Percentiles rank a stretch among this genome's conserved stretches.
Conservation (phyloP, 2,888 invertebrate species). For the Pantelozetes paolii region DNA sequence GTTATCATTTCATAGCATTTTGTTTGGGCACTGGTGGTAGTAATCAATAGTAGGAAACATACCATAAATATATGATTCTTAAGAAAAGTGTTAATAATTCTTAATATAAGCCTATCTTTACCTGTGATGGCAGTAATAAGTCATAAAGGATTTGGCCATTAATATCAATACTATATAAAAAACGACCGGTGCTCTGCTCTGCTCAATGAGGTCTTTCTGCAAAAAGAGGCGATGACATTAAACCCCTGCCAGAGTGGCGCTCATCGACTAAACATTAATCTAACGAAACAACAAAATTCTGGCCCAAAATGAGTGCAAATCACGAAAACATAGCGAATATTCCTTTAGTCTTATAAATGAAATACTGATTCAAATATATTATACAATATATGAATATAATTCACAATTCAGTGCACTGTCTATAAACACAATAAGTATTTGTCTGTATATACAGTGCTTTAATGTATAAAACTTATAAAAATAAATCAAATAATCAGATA, state of each 20-base stretch:
- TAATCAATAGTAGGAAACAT: too few relatives aligned
- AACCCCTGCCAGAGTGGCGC: neutral
- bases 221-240: neutral
- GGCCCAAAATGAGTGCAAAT: neutral
- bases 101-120: neutral
- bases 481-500: too few relatives aligned
- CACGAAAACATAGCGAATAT: neutral
- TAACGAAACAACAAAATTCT: neutral
- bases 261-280: constrained; percentile 2
- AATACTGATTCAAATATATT: neutral
- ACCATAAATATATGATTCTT: neutral
- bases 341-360: neutral
- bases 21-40: too few relatives aligned
- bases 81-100: neutral
- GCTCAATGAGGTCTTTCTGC: neutral
- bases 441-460: too few relatives aligned
- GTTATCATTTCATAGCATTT: too few relatives aligned
- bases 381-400: neutral
- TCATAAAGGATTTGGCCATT: constrained; percentile 5
- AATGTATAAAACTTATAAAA: too few relatives aligned
- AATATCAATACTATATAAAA: neutral
- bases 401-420: too few relatives aligned
- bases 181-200: neutral
- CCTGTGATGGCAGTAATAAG: constrained; percentile 17
- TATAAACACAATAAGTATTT: too few relatives aligned